Base-by-base conservation (phyloP, 2,797 vertebrate species). In the Fundulus diaphanus region DNA sequence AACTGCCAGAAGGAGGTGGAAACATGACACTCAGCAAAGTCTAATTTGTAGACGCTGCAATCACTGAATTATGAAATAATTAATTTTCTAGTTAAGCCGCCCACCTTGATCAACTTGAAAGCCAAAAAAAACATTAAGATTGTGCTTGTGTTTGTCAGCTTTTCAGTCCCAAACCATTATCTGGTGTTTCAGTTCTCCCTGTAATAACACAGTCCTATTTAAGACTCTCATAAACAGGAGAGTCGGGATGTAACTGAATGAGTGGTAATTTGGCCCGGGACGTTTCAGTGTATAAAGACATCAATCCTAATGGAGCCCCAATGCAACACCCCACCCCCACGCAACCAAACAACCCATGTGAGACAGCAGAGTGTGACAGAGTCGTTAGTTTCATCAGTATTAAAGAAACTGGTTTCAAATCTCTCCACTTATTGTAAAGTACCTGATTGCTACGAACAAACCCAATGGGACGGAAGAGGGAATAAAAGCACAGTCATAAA, bases 211-310 rank as follows among this genome's bases (percentile, higher is more conserved):
- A 27, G 42, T 86, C 82, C 82, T 44, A 70, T 84, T 89, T 82
- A 74, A 89, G 84, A 82, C 67, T 71, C 79, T 90, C 84, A 92
- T 92, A 87, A 92, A 81, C n/a, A 82, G 74, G 46, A 70, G 78
- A 78, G 88, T 85, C 70, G 69, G 73, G 70, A 82, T 80, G 85
- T 81, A 92, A 90, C 88, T 83, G 76, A 87, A 90, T 91, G 83
- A 90, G 83, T 69, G 71, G 76, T 90, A 88, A 92, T 91, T 89
- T 89, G 84, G 85, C 91, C 85, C 80, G 0, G 63, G 86, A 89
- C 85, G 71, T 86, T 90, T 78, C 8, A 9, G 78, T 81, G 91
- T 86, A 92, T 90, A 88, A 91, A 92, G 86, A 88, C 86, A 91
- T 94, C 86, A 84, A 89, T 92, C 91, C 84, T 79, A 27, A 67